phyloP scores from a whole-genome alignment of 2,113 vertebrate species.

The Dromiciops gliroides region DNA sequence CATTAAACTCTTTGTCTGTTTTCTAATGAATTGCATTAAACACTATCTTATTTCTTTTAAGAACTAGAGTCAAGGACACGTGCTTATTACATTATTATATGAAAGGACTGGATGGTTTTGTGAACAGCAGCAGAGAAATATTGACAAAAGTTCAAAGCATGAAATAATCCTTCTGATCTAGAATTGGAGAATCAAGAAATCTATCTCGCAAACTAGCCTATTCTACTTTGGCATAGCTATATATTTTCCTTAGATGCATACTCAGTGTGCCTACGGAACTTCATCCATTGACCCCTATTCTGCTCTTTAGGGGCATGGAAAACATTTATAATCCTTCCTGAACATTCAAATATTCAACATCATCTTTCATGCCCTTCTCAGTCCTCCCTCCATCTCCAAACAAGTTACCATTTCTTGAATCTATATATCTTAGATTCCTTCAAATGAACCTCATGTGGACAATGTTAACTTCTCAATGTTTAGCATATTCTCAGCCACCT shows the following conservation, averaged over 20 bases:
- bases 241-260: background rate
- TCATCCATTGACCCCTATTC: background rate
- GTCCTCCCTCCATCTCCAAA: background rate
- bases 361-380: background rate
- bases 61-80: background rate
- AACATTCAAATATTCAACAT: background rate
- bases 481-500: background rate
- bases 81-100: conserved; percentile 15
- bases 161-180: background rate
- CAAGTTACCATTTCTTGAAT: background rate
- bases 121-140: background rate
- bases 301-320: background rate
- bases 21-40: background rate
- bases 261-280: background rate
- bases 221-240: background rate
- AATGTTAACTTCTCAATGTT: background rate
- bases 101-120: background rate
- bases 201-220: background rate
- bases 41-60: background rate
- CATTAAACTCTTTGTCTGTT: background rate
- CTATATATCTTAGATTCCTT: background rate
- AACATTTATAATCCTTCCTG: background rate
- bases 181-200: background rate
- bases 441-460: background rate
- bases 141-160: background rate